These are phyloP conservation scores for Perizoma flavofasciatum DNA, from an alignment of 2,888 invertebrate species.

Conservation along the genomic window DNA sequence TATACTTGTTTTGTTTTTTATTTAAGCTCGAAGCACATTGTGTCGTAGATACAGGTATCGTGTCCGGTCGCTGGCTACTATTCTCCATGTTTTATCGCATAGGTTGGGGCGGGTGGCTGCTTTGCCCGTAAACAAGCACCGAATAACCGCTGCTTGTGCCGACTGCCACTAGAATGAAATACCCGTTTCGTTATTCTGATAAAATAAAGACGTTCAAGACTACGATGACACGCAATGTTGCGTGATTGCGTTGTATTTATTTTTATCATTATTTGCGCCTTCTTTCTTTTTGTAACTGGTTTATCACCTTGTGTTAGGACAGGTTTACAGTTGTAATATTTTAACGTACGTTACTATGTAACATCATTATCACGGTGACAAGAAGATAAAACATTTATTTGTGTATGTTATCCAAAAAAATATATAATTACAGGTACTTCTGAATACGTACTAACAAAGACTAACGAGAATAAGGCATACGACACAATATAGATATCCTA, in stretches of 20 bases:
- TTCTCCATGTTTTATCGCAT: conserved; percentile 16
- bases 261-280: background rate
- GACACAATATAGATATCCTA: no score
- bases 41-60: conserved; percentile 7
- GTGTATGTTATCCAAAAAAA: no score
- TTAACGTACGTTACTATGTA: no score
- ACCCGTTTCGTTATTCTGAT: conserved; percentile 13
- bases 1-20: background rate
- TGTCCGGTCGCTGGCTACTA: conserved; percentile 7
- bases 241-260: conserved; percentile 2
- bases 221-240: background rate
- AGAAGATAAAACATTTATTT: no score
- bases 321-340: no score
- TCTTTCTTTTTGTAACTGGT: no score
- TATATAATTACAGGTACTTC: no score
- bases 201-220: conserved; percentile 3
- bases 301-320: no score
- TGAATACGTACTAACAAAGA: no score
- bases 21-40: conserved; percentile 4
- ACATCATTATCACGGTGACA: no score
- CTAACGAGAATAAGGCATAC: no score
- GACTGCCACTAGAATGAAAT: conserved; percentile 1
- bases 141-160: conserved; percentile 5
- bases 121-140: conserved; percentile 1
- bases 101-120: conserved; percentile 2